These are phyloP conservation scores for Dicentrarchus labrax DNA, from an alignment of 2,113 vertebrate species.

Conservation along the genomic window DNA sequence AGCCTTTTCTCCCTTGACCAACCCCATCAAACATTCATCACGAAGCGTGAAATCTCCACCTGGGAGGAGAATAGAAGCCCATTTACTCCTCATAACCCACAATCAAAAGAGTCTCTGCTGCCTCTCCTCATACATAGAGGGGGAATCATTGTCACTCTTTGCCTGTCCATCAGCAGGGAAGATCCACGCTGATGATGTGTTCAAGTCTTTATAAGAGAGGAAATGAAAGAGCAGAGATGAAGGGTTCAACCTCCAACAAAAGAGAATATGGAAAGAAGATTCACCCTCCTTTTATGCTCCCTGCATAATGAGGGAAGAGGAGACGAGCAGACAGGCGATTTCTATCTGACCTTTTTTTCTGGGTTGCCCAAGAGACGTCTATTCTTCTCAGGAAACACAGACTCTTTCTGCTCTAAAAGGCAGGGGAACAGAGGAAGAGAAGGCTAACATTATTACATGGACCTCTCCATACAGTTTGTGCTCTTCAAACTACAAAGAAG, in stretches of 20 bases:
- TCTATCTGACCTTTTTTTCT: slow-evolving; percentile 48
- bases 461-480: neutral
- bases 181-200: slow-evolving; percentile 4
- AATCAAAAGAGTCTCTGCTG: neutral
- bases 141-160: neutral
- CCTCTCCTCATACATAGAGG: slow-evolving; percentile 5
- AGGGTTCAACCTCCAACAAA: slow-evolving; percentile 31
- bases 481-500: neutral
- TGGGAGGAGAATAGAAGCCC: neutral
- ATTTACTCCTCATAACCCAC: slow-evolving; percentile 5
- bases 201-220: slow-evolving; percentile 25
- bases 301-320: slow-evolving; percentile 30
- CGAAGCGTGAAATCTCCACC: neutral
- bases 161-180: slow-evolving; percentile 8
- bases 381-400: slow-evolving; percentile 36
- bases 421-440: neutral
- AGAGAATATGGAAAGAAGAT: slow-evolving; percentile 48
- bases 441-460: neutral
- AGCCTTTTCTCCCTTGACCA: neutral
- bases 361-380: slow-evolving; percentile 33
- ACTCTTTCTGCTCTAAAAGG: slow-evolving; percentile 15
- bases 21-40: slow-evolving; percentile 1
- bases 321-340: slow-evolving; percentile 10
- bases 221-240: slow-evolving; percentile 46
- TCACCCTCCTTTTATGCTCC: slow-evolving; percentile 30